Base-by-base conservation (phyloP, 1,140 invertebrate species). In the Drosophila albomicans region DNA sequence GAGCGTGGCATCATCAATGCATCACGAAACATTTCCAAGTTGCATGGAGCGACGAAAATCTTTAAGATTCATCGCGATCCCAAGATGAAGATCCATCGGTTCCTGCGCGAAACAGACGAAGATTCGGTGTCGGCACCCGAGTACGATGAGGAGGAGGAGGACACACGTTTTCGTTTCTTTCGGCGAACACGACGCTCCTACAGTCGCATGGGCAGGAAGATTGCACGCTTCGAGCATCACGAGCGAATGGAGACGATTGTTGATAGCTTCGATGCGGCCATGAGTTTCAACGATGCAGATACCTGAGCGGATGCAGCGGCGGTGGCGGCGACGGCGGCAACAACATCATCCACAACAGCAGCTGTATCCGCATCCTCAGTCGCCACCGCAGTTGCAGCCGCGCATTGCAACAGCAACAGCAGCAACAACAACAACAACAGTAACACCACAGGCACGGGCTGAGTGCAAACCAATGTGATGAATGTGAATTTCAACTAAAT, bases 401-500 rank as follows among this genome's bases (percentile, higher is more conserved):
- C 25, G 43, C 52, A 45, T 30, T 32, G 48, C 52, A 57, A 11
- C 30, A 20, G 65, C 35, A 46, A 28, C 43, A n/a, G 38, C 54
- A 49, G 30, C 46, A 64, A 61, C 13, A 65, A 65, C 28, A 64
- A 41, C 56, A 75, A 69, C 5, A 32, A 32, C 5, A 32, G 7
- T 5, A 32, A 38, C 68, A 76, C 73, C 46, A 67, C 74, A 66
- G 70, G 57, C 71, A 74, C 69, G 64, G 74, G 74, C 69, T 59
- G 52, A 72, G 74, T 73, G 75, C 75, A 63, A 57, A 89, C 81
- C 85, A 89, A 89, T 89, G 85, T 89, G 85, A 89, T 89, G 85
- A 89, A 85, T 89, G 85, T 89, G 85, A 89, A 89, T 89, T 89
- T 89, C 81, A 85, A 89, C 85, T 89, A 89, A 88, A 89, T 89